Conservation (phyloP, 2,797 vertebrate genomes). For the Poecilia picta region DNA sequence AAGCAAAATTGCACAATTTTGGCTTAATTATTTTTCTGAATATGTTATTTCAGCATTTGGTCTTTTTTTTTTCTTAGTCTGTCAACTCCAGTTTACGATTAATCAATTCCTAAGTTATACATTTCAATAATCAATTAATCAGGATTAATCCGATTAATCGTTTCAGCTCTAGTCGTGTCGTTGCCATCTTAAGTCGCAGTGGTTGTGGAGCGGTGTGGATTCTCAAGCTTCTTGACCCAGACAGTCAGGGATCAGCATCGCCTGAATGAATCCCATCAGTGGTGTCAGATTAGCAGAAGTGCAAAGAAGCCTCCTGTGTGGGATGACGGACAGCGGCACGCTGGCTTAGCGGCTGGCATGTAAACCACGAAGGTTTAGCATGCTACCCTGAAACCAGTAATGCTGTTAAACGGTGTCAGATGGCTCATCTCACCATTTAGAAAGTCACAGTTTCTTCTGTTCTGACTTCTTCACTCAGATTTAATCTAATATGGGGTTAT, state of each 20-base stretch:
- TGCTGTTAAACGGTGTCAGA: slow-evolving; percentile 42
- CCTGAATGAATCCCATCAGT: slow-evolving; percentile 53
- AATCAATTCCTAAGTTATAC: no score
- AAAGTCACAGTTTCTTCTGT: slow-evolving; percentile 16
- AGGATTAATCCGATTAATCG: no score
- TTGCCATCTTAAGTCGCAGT: background rate
- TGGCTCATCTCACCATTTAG: slow-evolving; percentile 17
- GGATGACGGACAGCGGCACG: slow-evolving; percentile 6
- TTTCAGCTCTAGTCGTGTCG: background rate
- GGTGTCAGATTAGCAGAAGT: slow-evolving; percentile 58
- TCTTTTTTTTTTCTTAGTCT: no score
- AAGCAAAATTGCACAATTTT: no score
- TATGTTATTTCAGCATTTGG: no score
- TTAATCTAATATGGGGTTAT: background rate
- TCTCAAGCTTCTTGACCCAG: slow-evolving; percentile 44
- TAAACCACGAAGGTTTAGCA: slow-evolving; percentile 41
- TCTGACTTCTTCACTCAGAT: slow-evolving; percentile 3
- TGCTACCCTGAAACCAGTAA: slow-evolving; percentile 42
- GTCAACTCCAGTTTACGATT: no score
- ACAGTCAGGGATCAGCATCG: slow-evolving; percentile 51
- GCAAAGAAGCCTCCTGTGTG: slow-evolving; percentile 32
- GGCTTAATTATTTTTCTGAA: no score
- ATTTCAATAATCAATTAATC: no score
- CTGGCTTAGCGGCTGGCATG: slow-evolving; percentile 13
- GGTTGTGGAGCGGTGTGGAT: slow-evolving; percentile 21